phyloP scores from a whole-genome alignment of 2,113 vertebrate genomes.

The Puntigrus tetrazona region DNA sequence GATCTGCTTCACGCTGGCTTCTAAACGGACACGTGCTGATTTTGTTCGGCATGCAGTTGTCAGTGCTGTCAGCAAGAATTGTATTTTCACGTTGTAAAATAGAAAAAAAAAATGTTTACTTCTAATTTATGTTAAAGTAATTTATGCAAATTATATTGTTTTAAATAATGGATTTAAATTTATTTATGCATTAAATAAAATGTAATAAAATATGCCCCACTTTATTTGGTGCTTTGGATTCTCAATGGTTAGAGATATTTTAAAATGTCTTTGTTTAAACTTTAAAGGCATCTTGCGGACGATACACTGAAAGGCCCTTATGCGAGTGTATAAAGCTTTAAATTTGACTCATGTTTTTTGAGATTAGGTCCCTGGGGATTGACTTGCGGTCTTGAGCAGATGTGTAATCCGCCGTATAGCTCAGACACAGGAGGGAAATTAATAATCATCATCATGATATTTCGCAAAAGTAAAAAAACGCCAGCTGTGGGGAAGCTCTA shows the following conservation, averaged over 20 bases:
- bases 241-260: not conserved
- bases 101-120: not conserved
- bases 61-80: not conserved
- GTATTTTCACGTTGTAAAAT: not conserved
- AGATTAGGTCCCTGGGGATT: slow-evolving; percentile 38
- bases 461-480: slow-evolving; percentile 14
- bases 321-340: not conserved
- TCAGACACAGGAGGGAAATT: slow-evolving; percentile 24
- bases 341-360: not conserved
- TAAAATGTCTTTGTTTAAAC: not conserved
- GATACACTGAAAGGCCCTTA: not conserved
- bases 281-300: not conserved
- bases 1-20: not conserved
- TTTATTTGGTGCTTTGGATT: not conserved
- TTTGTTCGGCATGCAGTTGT: not conserved
- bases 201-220: not conserved
- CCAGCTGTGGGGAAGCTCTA: slow-evolving; percentile 38
- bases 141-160: not conserved
- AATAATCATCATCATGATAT: slow-evolving; percentile 35
- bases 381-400: slow-evolving; percentile 44
- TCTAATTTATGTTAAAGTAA: not conserved
- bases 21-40: not conserved
- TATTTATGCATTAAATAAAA: too few relatives aligned
- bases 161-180: not conserved
- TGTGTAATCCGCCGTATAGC: slow-evolving; percentile 51